A percentile compares a stretch with the other conserved stretches of the same genome.
phyloP scores from a whole-genome alignment of 23 tunicate species.

The Styela clava region DNA sequence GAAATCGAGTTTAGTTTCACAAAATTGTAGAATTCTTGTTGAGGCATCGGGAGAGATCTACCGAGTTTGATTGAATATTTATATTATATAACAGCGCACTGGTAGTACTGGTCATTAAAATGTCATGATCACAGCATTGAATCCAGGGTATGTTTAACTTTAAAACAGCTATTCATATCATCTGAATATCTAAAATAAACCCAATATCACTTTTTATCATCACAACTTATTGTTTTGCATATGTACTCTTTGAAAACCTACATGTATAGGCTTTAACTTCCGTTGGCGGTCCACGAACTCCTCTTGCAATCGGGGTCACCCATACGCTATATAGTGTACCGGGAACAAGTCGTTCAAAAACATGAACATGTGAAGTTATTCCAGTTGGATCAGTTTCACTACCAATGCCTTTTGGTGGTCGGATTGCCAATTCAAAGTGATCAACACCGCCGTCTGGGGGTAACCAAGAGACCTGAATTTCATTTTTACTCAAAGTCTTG shows the following conservation, averaged over 20 bases:
- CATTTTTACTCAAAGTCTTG: slow-evolving; percentile 24
- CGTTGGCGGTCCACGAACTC: slow-evolving; percentile 33
- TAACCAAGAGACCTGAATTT: slow-evolving; percentile 53
- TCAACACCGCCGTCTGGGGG: slow-evolving; percentile 74
- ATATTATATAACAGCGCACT: no score
- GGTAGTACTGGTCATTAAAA: no score
- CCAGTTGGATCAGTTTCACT: slow-evolving; percentile 15
- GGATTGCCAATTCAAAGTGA: slow-evolving; percentile 28
- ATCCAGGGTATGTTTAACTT: no score
- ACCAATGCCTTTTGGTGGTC: slow-evolving; percentile 20
- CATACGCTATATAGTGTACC: slow-evolving; percentile 47
- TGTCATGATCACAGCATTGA: no score
- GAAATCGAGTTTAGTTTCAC: neutral
- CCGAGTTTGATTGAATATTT: no score
- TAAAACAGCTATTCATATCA: no score
- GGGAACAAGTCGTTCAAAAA: slow-evolving; percentile 44
- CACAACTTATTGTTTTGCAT: no score
- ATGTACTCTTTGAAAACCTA: no score
- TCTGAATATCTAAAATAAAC: no score
- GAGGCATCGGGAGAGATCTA: no score
- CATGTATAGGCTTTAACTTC: slow-evolving; percentile 48
- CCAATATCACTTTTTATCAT: no score
- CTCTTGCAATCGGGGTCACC: slow-evolving; percentile 46
- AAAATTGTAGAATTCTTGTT: neutral
- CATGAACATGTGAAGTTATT: slow-evolving; percentile 4